Evolutionary conservation across 2,888 invertebrate genomes (phyloP).

Genomic region (Meta bourneti): DNA sequence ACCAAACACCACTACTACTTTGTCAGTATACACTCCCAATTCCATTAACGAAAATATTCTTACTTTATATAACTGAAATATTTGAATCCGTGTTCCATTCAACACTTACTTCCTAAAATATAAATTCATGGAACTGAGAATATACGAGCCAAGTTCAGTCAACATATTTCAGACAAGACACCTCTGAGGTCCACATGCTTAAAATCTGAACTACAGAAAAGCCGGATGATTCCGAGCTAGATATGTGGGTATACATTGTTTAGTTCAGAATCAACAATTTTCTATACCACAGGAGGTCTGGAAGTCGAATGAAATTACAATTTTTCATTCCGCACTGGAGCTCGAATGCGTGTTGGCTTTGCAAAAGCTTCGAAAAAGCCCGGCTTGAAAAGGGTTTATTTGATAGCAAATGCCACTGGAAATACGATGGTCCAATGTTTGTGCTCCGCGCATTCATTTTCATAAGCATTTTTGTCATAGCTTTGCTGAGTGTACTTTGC

Average conservation of each 20-base stretch:
- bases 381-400: constrained; percentile 7
- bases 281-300: background rate
- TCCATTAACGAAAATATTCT: too few species aligned
- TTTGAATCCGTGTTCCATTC: background rate
- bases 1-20: too few species aligned
- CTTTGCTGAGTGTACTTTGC: background rate
- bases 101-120: background rate
- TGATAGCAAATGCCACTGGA: background rate
- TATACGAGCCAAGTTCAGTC: background rate
- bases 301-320: background rate
- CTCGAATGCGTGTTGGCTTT: background rate
- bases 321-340: background rate
- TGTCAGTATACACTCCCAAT: too few species aligned
- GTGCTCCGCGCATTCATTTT: constrained; percentile 26
- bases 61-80: too few species aligned
- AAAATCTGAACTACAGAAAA: background rate
- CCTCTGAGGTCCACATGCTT: too few species aligned
- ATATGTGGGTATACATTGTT: background rate
- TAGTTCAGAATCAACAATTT: background rate
- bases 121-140: background rate
- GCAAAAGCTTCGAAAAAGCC: background rate
- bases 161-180: background rate
- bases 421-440: constrained; percentile 28
- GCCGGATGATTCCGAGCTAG: background rate
- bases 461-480: constrained; percentile 13